Conservation (phyloP, 2,797 vertebrate genomes). For the Enteromius paludinosus region DNA sequence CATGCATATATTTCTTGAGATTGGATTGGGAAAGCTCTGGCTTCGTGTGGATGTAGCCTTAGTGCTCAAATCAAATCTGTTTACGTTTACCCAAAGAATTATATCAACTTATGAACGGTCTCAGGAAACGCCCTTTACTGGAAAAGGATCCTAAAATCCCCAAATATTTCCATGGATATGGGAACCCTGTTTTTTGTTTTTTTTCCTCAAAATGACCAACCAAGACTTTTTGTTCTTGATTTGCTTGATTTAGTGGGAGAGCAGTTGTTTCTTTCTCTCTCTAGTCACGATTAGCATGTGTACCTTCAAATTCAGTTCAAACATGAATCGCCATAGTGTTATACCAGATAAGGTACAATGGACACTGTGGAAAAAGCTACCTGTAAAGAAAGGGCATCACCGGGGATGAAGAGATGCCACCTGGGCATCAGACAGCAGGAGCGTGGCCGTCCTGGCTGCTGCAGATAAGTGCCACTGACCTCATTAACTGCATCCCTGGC, state of each 20-base stretch:
- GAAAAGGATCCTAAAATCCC: background rate
- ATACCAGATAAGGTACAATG: background rate
- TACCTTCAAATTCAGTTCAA: background rate
- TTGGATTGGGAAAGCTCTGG: too few relatives aligned
- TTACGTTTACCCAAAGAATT: background rate
- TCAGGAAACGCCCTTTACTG: background rate
- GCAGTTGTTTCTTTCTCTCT: background rate
- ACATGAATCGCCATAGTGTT: background rate
- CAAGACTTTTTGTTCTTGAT: background rate
- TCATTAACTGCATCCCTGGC: constrained; percentile 60
- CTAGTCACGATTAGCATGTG: background rate
- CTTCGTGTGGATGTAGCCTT: too few relatives aligned
- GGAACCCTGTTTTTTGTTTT: background rate
- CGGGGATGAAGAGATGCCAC: constrained; percentile 23
- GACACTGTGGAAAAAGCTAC: background rate
- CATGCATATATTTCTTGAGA: too few relatives aligned
- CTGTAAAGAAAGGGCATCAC: constrained; percentile 27
- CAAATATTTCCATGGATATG: background rate
- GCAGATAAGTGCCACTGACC: constrained; percentile 60
- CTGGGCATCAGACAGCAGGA: constrained; percentile 28
- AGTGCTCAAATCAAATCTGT: background rate
- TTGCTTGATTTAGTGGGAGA: background rate
- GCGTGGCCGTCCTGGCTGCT: constrained; percentile 21
- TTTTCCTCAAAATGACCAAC: background rate
- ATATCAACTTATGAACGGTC: background rate